Evolutionary conservation across 1,140 invertebrate genomes (phyloP).

Genomic region (Zaprionus lachaisei): DNA sequence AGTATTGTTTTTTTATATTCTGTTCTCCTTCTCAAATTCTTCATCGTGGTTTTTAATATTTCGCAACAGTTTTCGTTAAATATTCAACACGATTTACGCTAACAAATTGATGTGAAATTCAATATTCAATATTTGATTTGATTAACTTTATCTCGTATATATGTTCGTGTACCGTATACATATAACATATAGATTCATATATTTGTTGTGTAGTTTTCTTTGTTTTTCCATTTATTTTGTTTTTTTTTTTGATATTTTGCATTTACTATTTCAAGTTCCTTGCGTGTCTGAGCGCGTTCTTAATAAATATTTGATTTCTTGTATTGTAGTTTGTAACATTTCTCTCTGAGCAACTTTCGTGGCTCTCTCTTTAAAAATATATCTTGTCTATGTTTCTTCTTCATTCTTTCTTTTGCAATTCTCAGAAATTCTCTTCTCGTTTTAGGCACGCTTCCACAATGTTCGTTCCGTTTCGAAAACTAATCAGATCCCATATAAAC

Average conservation of each 20-base stretch:
- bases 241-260: conserved; percentile 15
- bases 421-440: not conserved
- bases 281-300: not conserved
- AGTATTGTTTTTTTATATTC: conserved; percentile 4
- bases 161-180: not conserved
- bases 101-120: conserved; percentile 22
- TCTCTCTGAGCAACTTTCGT: conserved; percentile 24
- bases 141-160: conserved; percentile 11
- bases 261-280: not conserved
- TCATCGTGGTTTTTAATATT: not conserved
- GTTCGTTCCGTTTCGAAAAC: not conserved
- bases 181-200: not conserved
- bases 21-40: conserved; percentile 13
- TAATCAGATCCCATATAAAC: not conserved
- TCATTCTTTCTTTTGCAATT: not conserved
- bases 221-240: not conserved
- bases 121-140: conserved; percentile 26
- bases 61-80: conserved; percentile 30
- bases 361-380: conserved; percentile 25
- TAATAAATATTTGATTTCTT: conserved; percentile 31
- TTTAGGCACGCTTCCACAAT: conserved; percentile 21
- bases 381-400: not conserved
- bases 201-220: not conserved
- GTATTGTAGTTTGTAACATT: conserved; percentile 14
- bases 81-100: conserved; percentile 37